Evolutionary conservation across 1,140 invertebrate species (phyloP).

Genomic region (Bombus soroeensis): DNA sequence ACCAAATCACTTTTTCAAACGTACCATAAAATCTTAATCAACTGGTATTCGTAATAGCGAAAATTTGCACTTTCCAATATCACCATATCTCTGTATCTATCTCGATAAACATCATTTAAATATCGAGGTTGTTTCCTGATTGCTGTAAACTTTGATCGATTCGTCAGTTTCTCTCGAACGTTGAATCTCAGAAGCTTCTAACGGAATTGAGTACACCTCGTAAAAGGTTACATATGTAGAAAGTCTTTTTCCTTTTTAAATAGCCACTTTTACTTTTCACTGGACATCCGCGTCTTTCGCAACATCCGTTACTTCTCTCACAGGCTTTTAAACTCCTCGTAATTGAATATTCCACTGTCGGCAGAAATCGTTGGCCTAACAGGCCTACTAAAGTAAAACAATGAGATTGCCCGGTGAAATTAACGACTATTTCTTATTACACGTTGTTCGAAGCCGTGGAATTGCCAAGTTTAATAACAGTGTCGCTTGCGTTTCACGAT

Average conservation of each 20-base stretch:
- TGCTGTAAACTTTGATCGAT: background rate
- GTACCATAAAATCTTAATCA: no score
- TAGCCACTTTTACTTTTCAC: background rate
- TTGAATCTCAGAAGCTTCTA: background rate
- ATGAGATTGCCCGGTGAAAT: slow-evolving; percentile 11
- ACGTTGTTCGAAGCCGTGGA: background rate
- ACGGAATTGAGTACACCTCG: no score
- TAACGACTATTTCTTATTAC: slow-evolving; percentile 18
- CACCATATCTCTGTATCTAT: no score
- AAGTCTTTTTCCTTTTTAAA: background rate
- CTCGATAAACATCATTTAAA: no score
- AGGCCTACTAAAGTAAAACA: slow-evolving; percentile 1
- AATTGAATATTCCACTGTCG: background rate
- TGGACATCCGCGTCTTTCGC: no score
- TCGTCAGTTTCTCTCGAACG: background rate
- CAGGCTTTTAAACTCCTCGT: background rate
- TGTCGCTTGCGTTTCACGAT: slow-evolving; percentile 1
- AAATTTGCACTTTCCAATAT: no score
- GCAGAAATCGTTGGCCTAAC: background rate
- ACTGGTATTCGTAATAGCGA: no score
- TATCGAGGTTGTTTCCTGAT: no score
- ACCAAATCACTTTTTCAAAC: no score
- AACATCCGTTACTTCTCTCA: background rate
- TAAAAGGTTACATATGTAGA: background rate
- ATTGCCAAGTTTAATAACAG: background rate